Evolutionary conservation across 2,888 invertebrate genomes (phyloP), one percentile per base, ranked within the genome.

Genomic region (Neocrepidodera transversa): DNA sequence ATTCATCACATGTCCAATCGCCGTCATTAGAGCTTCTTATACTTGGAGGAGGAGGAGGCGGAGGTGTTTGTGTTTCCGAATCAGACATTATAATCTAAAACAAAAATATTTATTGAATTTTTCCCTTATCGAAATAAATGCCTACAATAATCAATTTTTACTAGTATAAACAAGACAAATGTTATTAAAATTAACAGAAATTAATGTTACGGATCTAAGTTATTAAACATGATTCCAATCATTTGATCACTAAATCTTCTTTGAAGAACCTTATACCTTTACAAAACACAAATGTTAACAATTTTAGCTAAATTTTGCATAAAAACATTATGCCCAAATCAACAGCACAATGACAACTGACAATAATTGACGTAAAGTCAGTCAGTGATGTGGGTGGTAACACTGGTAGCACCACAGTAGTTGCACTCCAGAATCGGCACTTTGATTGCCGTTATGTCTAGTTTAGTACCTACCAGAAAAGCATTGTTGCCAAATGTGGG

Each of bases 1-100:
- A 97, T 75, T 88, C 87, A 58, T 80, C 81, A 74, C 88, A 88
- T 69, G 86, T 84, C 88, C 88, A 88, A 74, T 88, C 87, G 8
- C 82, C 87, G 74, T 81, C 81, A 49, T 67, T 69, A 7, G 69
- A 63, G 43, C 60, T 62, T 17, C 36, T 17, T 13, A 38, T 17
- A n/a, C 70, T 60, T 3, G 69, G 68, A 13, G 77, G 75, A 50
- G 79, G 76, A 48, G 77, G 71, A 13, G 77, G 75, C 50, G 79
- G 76, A 48, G 77, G 71, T 13, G 74, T 70, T 62, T 75, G 62
- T 54, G 77, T 75, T 14, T 75, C 71, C 63, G 78, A 76, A 35
- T 76, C 77, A 35, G 54, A 60, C 56, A 43, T 54, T 1, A 36
- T 56, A 30, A 62, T 53, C 68, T 69, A 64, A 52, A 69, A 67